Base-by-base conservation (phyloP, 2,888 invertebrate species). In the Melanchra persicariae region DNA sequence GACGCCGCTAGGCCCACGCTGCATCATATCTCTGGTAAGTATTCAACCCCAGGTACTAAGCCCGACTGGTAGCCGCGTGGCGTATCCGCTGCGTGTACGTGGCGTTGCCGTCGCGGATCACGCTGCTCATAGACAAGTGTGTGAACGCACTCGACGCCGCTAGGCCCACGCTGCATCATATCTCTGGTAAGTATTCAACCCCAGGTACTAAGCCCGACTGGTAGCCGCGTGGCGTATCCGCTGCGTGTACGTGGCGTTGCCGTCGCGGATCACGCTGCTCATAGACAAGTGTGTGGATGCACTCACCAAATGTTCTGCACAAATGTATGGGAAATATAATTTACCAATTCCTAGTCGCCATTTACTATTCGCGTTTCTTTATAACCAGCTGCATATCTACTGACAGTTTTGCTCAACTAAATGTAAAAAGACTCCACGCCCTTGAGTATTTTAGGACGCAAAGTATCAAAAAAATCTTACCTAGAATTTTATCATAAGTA, bases 201-300 rank as follows among this genome's bases (percentile, higher is more conserved):
- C n/a, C n/a, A n/a, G n/a, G n/a, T n/a, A n/a, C n/a, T n/a, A n/a
- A 19, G 99, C 99, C 1, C 97, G 99, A 34, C 94, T 99, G 67
- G 98, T 99, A 19, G 99, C 99, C 24, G 99, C 99, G 24, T 99
- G 99, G 98, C 99, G 99, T 91, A 95, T 99, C 75, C 97, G 99
- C 67, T 98, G 98, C 91, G 97, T 99, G 87, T 98, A 99, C 88
- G 97, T 98, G 43, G 99, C 99, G 47, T 97, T 99, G 65, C 99
- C 99, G 10, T 98, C 99, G 87, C 99, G 99, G 93, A 98, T 99
- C 86, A 98, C 99, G 52, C 99, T 99, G 8, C 96, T 99, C 54
- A 97, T 99, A 83, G 99, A 99, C 95, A 97, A 98, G 59, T 98
- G 98, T 88, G 97, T 98, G 55, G 98, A 98, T 85, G 98, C 98